phyloP scores from a whole-genome alignment of 2,888 invertebrate species.

The Vannuccia rotundouncinata region DNA sequence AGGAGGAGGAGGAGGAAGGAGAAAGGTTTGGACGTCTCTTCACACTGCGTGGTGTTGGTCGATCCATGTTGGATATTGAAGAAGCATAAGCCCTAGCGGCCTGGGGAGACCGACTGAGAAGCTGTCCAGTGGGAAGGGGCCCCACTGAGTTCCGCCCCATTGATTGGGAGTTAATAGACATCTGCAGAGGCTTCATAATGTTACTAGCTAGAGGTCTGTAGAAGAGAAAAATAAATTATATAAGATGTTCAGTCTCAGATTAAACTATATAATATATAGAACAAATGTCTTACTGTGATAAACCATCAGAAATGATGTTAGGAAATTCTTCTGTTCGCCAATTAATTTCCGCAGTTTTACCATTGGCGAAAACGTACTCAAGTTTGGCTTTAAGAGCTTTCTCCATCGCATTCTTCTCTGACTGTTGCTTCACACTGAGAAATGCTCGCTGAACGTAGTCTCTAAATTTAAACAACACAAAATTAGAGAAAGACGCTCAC shows the following conservation, averaged over 20 bases:
- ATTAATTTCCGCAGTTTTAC: conserved; percentile 78
- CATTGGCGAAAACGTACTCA: conserved; percentile 78
- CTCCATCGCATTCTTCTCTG: conserved; percentile 87
- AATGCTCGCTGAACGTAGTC: conserved; percentile 86
- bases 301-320: not conserved
- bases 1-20: not conserved
- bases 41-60: no score
- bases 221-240: not conserved
- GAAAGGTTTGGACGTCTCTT: not conserved
- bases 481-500: no score
- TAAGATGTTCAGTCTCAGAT: no score
- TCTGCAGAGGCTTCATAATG: not conserved
- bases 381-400: conserved; percentile 87
- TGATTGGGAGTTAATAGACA: not conserved
- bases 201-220: not conserved
- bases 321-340: conserved; percentile 62
- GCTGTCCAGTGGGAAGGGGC: not conserved
- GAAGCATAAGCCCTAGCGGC: no score
- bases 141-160: not conserved
- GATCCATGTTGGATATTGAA: no score
- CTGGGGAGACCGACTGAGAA: not conserved
- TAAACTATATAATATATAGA: not conserved
- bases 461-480: no score
- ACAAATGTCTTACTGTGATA: not conserved
- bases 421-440: conserved; percentile 74